Evolutionary conservation across 2,113 vertebrate genomes (phyloP).

Genomic region (Lagenorhynchus albirostris): DNA sequence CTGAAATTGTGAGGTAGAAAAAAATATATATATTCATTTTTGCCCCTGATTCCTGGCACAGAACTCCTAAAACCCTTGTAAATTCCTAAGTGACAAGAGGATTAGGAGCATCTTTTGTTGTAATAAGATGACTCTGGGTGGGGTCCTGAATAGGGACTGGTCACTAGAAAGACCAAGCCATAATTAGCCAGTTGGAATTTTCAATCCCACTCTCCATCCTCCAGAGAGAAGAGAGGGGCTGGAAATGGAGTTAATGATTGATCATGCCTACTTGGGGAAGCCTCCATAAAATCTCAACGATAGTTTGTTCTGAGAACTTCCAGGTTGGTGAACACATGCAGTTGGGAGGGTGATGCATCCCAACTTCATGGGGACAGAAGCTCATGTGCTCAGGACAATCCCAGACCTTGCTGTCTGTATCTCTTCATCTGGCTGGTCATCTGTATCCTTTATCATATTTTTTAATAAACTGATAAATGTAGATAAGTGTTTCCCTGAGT

Average conservation of each 20-base stretch:
- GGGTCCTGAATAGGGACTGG: background rate
- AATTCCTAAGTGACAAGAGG: background rate
- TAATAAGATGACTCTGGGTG: background rate
- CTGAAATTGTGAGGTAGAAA: background rate
- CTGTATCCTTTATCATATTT: background rate
- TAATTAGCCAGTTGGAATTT: background rate
- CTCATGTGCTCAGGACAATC: background rate
- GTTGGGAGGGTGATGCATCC: background rate
- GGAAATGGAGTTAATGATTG: background rate
- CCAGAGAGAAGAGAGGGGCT: background rate
- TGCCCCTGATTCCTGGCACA: background rate
- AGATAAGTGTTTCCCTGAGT: background rate
- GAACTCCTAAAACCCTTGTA: background rate
- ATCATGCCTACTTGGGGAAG: background rate
- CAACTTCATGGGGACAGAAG: background rate
- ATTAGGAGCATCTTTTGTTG: background rate
- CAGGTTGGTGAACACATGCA: background rate
- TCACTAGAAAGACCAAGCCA: background rate
- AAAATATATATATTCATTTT: background rate
- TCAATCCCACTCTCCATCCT: background rate
- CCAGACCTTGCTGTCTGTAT: background rate
- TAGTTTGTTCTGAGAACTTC: background rate
- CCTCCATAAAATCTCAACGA: background rate
- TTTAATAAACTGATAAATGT: background rate
- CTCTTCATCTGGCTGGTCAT: background rate